phyloP scores from a whole-genome alignment of 35 echinoderm and acorn worm species.

The Heliocidaris erythrogramma region DNA sequence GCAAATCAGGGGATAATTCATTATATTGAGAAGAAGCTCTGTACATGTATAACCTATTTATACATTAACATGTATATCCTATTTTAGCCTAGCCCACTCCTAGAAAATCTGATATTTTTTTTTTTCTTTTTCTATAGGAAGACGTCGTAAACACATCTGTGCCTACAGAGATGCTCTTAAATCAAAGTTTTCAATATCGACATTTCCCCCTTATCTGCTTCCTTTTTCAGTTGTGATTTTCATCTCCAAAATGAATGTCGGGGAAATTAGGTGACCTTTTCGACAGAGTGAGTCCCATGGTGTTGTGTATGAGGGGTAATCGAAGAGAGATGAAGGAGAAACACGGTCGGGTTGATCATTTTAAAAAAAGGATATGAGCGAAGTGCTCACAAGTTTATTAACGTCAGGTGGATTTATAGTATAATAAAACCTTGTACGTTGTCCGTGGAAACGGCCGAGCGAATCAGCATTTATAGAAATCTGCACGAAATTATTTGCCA shows the following conservation, averaged over 20 bases:
- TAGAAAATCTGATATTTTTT: not conserved
- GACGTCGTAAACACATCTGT: too few species aligned
- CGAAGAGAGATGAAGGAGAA: not conserved
- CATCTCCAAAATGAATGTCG: not conserved
- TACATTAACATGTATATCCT: not conserved
- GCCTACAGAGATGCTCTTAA: not conserved
- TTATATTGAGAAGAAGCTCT: too few species aligned
- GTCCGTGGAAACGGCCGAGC: not conserved
- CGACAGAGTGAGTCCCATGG: not conserved
- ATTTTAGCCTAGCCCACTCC: not conserved
- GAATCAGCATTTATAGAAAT: not conserved
- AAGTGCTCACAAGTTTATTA: not conserved
- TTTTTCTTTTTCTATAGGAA: not conserved
- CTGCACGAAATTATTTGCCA: not conserved
- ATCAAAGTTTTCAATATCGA: not conserved
- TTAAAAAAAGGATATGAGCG: not conserved
- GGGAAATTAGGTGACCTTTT: not conserved
- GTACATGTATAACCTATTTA: too few species aligned
- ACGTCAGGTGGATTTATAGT: not conserved
- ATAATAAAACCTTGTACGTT: not conserved
- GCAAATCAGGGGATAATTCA: too few species aligned
- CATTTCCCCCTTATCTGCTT: not conserved
- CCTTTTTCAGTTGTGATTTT: not conserved
- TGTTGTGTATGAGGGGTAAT: not conserved
- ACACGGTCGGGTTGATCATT: not conserved